Evolutionary conservation across 2,888 invertebrate species (phyloP).

Genomic region (Dicyrtomina minuta): DNA sequence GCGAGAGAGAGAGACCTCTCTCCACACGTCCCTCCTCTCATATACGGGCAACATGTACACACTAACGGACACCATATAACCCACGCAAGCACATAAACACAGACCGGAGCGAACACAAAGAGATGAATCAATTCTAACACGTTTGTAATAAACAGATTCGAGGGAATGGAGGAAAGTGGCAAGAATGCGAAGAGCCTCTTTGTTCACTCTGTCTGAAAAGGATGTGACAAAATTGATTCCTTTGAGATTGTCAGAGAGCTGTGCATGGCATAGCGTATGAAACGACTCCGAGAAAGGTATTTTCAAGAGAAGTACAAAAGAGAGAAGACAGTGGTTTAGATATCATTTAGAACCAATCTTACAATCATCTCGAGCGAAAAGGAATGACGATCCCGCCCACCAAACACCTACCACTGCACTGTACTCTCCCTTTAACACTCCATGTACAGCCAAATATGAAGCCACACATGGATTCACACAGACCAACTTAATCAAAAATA

Average conservation of each 20-base stretch:
- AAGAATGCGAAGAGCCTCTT: conserved; percentile 40
- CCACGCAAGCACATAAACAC: background rate
- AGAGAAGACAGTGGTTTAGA: conserved; percentile 46
- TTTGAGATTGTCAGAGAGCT: conserved; percentile 34
- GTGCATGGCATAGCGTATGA: background rate
- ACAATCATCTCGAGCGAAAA: conserved; percentile 52
- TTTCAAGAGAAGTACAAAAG: conserved; percentile 32
- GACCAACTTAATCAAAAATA: background rate
- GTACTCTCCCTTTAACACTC: no score
- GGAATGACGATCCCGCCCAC: conserved; percentile 53
- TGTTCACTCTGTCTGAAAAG: conserved; percentile 39
- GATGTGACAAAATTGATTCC: conserved; percentile 45
- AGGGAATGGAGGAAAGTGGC: conserved; percentile 37
- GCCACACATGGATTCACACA: background rate
- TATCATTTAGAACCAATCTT: conserved; percentile 52
- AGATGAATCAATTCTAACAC: conserved; percentile 34
- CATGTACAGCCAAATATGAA: conserved; percentile 11
- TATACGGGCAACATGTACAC: background rate
- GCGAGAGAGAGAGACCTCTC: background rate
- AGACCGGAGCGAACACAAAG: conserved; percentile 16
- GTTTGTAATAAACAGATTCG: conserved; percentile 46
- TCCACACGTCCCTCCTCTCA: no score
- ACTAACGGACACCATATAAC: no score
- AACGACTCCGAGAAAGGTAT: conserved; percentile 12
- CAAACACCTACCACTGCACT: conserved; percentile 33